Evolutionary conservation across 2,888 invertebrate genomes (phyloP), one percentile per base, ranked within the genome.

Genomic region (Mantis religiosa): DNA sequence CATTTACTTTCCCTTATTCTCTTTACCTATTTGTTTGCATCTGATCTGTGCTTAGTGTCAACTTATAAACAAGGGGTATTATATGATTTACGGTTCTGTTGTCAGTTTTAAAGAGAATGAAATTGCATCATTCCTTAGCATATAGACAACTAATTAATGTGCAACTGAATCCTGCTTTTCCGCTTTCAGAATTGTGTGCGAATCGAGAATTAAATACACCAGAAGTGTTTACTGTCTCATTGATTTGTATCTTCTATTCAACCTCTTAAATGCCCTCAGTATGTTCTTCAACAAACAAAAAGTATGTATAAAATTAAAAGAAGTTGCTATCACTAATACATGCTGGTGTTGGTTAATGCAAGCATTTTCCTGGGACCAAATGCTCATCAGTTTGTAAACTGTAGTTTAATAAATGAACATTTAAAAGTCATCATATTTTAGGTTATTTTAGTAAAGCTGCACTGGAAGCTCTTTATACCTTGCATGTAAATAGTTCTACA

Each of bases 131-230:
- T 41, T 41, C 54, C 15, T 2, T 83, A 27, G 28, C 14, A 93
- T 92, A 92, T 90, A 88, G 25, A 14, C 20, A 71, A 71, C 0
- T 71, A 71, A 71, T 71, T 3, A 20, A 4, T 71, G 25, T 71
- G 25, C 15, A 20, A 71, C 54, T 71, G 54, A 71, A 71, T 71
- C 41, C 25, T 71, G 54, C 25, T 71, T 71, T 71, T 71, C 54
- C 54, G 8, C 25, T 71, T 71, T 71, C 54, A 71, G 54, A 71
- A 20, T 71, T 71, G 54, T 71, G 54, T 71, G 54, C 54, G 54
- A 71, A 20, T 71, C 54, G 54, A 71, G 54, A 20, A 71, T 20
- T 71, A 71, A 71, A 71, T 71, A 71, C 54, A 41, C 4, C 15
- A 25, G 54, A 71, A 71, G 54, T 71, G 54, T 71, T 71, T 71